Evolutionary conservation across 2,113 vertebrate species (phyloP).

Genomic region (Hemiscyllium ocellatum): DNA sequence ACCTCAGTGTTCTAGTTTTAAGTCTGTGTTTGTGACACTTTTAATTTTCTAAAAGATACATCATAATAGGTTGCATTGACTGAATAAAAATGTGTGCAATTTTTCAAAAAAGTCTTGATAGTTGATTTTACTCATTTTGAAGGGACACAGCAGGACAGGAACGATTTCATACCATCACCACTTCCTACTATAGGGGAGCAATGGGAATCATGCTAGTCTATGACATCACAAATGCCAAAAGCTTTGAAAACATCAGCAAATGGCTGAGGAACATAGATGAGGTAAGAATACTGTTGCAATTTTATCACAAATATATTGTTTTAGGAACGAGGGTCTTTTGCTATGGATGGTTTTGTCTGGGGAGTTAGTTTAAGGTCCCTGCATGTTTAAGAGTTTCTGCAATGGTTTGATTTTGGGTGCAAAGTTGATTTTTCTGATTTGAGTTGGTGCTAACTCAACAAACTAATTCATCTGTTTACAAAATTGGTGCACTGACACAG

Average conservation of each 20-base stretch:
- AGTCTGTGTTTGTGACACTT: not conserved
- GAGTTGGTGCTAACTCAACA: not conserved
- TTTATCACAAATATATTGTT: not conserved
- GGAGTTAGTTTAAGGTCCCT: not conserved
- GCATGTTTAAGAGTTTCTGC: no score
- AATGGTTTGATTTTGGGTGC: no score
- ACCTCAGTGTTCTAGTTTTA: no score
- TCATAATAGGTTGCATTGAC: not conserved
- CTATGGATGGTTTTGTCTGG: not conserved
- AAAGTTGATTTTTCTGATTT: no score
- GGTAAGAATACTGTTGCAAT: conserved; percentile 58
- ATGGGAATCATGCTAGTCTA: conserved; percentile 99
- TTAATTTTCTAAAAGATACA: not conserved
- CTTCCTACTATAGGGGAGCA: conserved; percentile 97
- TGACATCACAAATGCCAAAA: conserved; percentile 98
- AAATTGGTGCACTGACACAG: not conserved
- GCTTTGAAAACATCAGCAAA: conserved; percentile 99
- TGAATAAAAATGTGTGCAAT: not conserved
- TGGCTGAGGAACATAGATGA: conserved; percentile 98
- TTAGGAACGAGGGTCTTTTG: not conserved
- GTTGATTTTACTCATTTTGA: conserved; percentile 40
- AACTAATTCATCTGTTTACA: not conserved
- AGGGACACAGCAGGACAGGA: conserved; percentile 98
- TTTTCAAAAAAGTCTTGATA: not conserved
- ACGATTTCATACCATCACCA: conserved; percentile 98